These are phyloP conservation scores for Drosophila limbata DNA, from an alignment of 2,888 invertebrate species.

Conservation along the genomic window DNA sequence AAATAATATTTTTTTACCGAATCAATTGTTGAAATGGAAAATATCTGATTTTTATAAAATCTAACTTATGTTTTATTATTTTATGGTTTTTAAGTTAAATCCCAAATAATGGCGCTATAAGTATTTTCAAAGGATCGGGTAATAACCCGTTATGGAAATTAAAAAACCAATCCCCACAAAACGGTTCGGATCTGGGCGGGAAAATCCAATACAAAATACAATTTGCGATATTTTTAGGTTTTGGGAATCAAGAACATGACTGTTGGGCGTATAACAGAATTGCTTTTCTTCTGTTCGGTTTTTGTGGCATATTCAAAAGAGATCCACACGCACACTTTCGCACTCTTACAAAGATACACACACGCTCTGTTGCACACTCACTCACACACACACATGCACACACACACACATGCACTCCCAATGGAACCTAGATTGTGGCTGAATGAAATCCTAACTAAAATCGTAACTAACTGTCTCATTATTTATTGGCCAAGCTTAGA, in stretches of 20 bases:
- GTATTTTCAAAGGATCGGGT: not conserved
- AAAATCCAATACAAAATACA: not conserved
- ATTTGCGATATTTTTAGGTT: constrained; percentile 7
- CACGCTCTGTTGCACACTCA: constrained; percentile 3
- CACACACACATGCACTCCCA: constrained; percentile 20
- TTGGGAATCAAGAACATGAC: constrained; percentile 45
- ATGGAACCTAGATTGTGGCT: constrained; percentile 55
- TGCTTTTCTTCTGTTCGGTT: constrained; percentile 21
- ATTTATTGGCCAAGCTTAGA: constrained; percentile 85
- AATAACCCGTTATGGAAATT: too few species aligned
- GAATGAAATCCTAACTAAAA: constrained; percentile 70
- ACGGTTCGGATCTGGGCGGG: too few species aligned
- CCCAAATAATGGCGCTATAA: not conserved
- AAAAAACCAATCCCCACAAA: not conserved
- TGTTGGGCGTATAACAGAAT: constrained; percentile 30
- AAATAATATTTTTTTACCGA: too few species aligned
- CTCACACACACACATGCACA: constrained; percentile 8
- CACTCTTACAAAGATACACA: constrained; percentile 16
- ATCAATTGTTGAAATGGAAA: too few species aligned
- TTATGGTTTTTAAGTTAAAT: not conserved
- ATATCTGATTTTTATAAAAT: not conserved
- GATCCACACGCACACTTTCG: constrained; percentile 29
- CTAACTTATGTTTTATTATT: not conserved
- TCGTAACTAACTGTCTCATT: constrained; percentile 55
- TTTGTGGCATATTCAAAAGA: constrained; percentile 74